Percentiles rank a stretch among this genome's conserved stretches.
Evolutionary conservation across 2,797 vertebrate genomes (phyloP).

Genomic region (Pangasius larnaudii): DNA sequence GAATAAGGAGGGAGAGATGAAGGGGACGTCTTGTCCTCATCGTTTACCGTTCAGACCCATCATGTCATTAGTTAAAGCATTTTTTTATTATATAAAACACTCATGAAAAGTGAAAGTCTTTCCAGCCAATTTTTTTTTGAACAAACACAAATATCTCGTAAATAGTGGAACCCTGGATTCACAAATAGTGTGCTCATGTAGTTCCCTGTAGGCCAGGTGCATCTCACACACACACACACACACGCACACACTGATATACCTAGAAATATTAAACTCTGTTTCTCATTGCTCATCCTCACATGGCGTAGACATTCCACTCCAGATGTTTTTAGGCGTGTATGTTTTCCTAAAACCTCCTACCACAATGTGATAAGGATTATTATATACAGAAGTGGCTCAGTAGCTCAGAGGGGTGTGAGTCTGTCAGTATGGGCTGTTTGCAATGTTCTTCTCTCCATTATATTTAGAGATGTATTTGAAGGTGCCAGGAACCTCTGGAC

Average conservation of each 20-base stretch:
- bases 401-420: conserved; percentile 16
- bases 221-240: not conserved
- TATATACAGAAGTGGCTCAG: conserved; percentile 12
- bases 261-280: not conserved
- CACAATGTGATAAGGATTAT: conserved; percentile 26
- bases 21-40: not conserved
- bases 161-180: not conserved
- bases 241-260: not conserved
- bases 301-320: conserved; percentile 20
- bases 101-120: not conserved
- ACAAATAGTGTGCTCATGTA: not conserved
- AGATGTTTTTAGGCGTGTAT: conserved; percentile 57
- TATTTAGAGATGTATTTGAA: conserved; percentile 8
- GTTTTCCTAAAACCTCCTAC: conserved; percentile 26
- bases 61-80: not conserved
- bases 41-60: not conserved
- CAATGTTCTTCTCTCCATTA: not conserved
- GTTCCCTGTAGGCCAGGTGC: not conserved
- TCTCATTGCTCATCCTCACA: not conserved
- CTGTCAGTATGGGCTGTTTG: too few relatives aligned
- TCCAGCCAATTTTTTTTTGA: not conserved
- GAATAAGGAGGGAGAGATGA: not conserved
- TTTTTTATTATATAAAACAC: not conserved
- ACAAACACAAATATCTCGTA: not conserved
- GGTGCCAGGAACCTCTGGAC: not conserved